Base-by-base conservation (phyloP, 2,113 vertebrate genomes). In the Dipodomys spectabilis region DNA sequence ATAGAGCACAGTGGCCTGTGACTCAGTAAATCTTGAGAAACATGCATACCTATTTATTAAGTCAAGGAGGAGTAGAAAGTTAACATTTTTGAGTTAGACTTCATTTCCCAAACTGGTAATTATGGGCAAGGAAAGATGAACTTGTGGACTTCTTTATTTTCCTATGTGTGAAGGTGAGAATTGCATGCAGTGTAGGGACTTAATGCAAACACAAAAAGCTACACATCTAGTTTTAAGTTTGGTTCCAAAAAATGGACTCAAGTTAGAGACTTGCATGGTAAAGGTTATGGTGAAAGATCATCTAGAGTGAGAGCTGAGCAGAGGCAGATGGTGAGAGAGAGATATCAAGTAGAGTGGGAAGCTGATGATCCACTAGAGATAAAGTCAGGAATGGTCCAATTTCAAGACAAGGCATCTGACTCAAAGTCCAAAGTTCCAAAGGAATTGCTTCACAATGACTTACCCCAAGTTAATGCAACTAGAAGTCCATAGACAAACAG, bases 91-190 rank as follows among this genome's bases (percentile, higher is more conserved):
- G 30, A 86, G 15, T 71, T 62, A 87, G 30, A 67, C 22, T 85
- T 82, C 16, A 35, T 45, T 90, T 88, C 82, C 39, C 88, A 27
- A 88, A 91, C 39, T 77, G 27, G 12, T 83, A 64, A 86, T 11
- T 32, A 72, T 49, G 18, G 49, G 60, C 35, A 94, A 71, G 82
- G 11, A 74, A 64, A 90, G 44, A 77, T 45, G 16, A 57, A 13
- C 53, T 57, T 18, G 53, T 57, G 15, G 25, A 39, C 20, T 86
- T 85, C 45, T 35, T 0, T 10, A 86, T 60, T 75, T 19, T 39
- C 68, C n/a, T 83, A 18, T 65, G 10, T 57, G 2, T 45, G 23
- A 5, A 44, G n/a, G 5, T 68, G 39, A 49, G n/a, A 77, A n/a
- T 25, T 20, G 20, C 15, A 79, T 20, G 35, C 30, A 74, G 60